Base-by-base conservation (phyloP, 2,113 vertebrate species). In the Drymodes brunneopygia region DNA sequence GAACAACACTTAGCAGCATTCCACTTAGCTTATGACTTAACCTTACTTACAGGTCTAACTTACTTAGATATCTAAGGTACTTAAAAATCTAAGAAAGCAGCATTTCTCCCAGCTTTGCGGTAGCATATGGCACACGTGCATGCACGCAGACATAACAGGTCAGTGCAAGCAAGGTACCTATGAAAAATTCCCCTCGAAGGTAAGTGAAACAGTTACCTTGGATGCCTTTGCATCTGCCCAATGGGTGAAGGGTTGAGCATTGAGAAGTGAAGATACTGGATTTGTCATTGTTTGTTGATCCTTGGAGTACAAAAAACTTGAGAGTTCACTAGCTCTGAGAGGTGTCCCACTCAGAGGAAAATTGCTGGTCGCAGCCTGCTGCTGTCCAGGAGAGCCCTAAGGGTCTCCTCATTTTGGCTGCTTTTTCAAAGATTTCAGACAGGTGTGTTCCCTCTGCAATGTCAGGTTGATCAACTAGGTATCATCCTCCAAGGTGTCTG, bases 281-380 rank as follows among this genome's bases (percentile, higher is more conserved):
- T 64, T 74, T 3, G 3, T 40, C 8, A 6, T 24, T 65, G 19
- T 65, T 74, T 0, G 0, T 74, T 0, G 1, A 29, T 48, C 29
- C 15, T 48, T 29, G 0, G 1, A n/a, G 20, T 48, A 57, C 15
- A 40, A 74, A 64, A 66, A 28, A 6, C n/a, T n/a, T 48, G 50
- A 56, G 50, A 16, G 25, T 40, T 85, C 50, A 13, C 42, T 65
- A 56, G 50, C 25, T 74, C 42, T 48, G 50, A 48, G 42, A 73
- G 19, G 15, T n/a, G n/a, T 56, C 42, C 19, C 12, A 40, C 42
- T 57, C 29, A 48, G 42, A 48, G 14, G 7, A 22, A 48, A 38
- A 48, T 24, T 57, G 51, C 42, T 66, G 20, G 7, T 66, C 2
- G 1, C 42, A 35, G 35, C 21, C 36, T 48, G 20, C 31, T 50